phyloP scores from a whole-genome alignment of 1,140 invertebrate species.

The Pseudomyrmex sp. region DNA sequence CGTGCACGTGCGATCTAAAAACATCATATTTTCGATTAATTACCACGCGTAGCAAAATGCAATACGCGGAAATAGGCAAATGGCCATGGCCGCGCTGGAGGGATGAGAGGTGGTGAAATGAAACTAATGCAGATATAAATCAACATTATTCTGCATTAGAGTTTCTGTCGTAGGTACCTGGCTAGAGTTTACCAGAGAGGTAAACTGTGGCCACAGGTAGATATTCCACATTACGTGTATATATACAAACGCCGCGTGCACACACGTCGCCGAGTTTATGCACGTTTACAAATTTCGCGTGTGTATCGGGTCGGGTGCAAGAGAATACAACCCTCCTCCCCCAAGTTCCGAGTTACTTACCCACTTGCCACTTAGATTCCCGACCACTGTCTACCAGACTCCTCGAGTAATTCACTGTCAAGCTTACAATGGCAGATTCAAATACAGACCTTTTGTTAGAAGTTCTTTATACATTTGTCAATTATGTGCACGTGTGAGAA shows the following conservation, averaged over 20 bases:
- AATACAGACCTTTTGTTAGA: conserved; percentile 24
- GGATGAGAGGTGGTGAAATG: conserved; percentile 68
- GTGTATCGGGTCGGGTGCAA: conserved; percentile 59
- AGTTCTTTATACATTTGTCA: conserved; percentile 39
- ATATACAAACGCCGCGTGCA: conserved; percentile 66
- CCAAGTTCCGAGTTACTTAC: conserved; percentile 82
- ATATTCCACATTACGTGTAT: conserved; percentile 67
- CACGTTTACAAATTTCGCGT: conserved; percentile 57
- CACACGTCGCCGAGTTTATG: conserved; percentile 56
- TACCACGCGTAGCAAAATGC: conserved; percentile 64
- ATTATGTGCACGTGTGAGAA: background rate
- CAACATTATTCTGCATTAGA: conserved; percentile 85
- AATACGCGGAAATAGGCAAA: conserved; percentile 68
- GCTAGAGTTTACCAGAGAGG: conserved; percentile 81
- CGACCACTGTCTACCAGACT: conserved; percentile 57
- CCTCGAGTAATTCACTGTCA: conserved; percentile 77
- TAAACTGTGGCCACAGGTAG: conserved; percentile 77
- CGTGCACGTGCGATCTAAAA: background rate
- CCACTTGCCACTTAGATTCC: conserved; percentile 81
- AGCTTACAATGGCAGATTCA: conserved; percentile 68
- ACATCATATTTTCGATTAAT: background rate
- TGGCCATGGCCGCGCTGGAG: conserved; percentile 35
- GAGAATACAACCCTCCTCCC: conserved; percentile 69
- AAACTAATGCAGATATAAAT: conserved; percentile 81
- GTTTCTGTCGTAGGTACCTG: conserved; percentile 78